phyloP scores from a whole-genome alignment of 1,140 invertebrate genomes.

The Bombus waltoni region DNA sequence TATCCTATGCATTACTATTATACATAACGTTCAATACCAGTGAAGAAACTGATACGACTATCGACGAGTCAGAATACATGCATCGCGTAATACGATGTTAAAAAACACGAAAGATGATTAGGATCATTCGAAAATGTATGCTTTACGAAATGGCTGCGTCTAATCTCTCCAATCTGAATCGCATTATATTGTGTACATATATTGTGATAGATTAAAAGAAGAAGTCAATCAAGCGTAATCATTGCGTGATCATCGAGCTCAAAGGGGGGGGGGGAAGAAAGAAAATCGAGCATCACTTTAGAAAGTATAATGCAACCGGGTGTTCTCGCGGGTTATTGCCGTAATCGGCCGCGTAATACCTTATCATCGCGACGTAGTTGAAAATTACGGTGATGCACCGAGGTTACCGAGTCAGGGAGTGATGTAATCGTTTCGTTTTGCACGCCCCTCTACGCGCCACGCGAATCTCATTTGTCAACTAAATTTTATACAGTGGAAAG shows the following conservation, averaged over 20 bases:
- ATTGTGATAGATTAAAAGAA: too few relatives aligned
- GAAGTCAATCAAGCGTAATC: not conserved
- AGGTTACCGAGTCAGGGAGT: slow-evolving; percentile 40
- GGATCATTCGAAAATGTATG: too few relatives aligned
- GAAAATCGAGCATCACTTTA: not conserved
- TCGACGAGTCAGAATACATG: too few relatives aligned
- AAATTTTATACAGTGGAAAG: not conserved
- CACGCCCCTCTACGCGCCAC: slow-evolving; percentile 5
- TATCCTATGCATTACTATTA: too few relatives aligned
- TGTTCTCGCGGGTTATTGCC: slow-evolving; percentile 36
- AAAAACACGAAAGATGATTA: not conserved
- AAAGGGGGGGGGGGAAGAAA: not conserved
- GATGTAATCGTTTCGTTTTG: slow-evolving; percentile 56
- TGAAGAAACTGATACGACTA: too few relatives aligned
- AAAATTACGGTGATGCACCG: slow-evolving; percentile 58
- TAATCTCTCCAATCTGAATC: not conserved
- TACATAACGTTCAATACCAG: too few relatives aligned
- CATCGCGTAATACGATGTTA: too few relatives aligned
- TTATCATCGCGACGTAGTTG: slow-evolving; percentile 57
- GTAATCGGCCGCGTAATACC: slow-evolving; percentile 52
- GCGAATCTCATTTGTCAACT: slow-evolving; percentile 19
- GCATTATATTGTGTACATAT: not conserved
- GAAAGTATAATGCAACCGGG: slow-evolving; percentile 25
- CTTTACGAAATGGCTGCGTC: not conserved
- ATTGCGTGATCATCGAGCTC: not conserved